Percentiles rank a stretch among this genome's conserved stretches.
phyloP scores from a whole-genome alignment of 2,888 invertebrate species.

The Melanotus villosus region DNA sequence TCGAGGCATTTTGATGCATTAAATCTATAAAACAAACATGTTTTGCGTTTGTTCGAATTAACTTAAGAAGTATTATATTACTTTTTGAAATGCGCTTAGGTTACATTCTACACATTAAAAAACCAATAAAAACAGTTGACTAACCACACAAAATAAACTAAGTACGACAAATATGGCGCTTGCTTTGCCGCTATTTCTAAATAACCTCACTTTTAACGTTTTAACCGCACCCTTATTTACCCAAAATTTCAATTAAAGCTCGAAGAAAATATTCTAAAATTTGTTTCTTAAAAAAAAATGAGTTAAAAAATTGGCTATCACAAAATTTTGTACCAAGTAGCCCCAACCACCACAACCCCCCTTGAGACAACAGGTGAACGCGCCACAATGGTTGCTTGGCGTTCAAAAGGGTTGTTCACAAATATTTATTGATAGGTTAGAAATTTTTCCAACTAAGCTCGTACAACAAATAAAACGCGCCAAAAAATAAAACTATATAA shows the following conservation, averaged over 20 bases:
- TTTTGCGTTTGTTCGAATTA: conserved; percentile 1
- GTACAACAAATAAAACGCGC: neutral
- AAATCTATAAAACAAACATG: conserved; percentile 35
- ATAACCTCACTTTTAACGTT: conserved; percentile 10
- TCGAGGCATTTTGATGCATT: conserved; percentile 32
- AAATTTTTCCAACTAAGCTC: conserved; percentile 8
- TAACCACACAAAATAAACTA: neutral
- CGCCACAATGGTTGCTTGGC: conserved; percentile 36
- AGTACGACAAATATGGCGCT: conserved; percentile 3
- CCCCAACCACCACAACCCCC: too few relatives aligned
- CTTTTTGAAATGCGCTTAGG: neutral
- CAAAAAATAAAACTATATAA: neutral
- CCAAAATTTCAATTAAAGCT: too few relatives aligned
- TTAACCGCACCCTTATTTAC: neutral
- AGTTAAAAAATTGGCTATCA: too few relatives aligned
- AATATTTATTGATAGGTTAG: conserved; percentile 6
- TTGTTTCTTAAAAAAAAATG: too few relatives aligned
- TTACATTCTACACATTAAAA: too few relatives aligned
- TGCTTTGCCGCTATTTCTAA: conserved; percentile 8
- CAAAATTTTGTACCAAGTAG: too few relatives aligned
- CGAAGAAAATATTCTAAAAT: too few relatives aligned
- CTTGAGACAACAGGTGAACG: too few relatives aligned
- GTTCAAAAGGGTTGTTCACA: conserved; percentile 40
- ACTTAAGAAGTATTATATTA: conserved; percentile 4
- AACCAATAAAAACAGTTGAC: too few relatives aligned